Evolutionary conservation across 2,888 invertebrate genomes (phyloP).

Genomic region (Synanthedon myopaeformis): DNA sequence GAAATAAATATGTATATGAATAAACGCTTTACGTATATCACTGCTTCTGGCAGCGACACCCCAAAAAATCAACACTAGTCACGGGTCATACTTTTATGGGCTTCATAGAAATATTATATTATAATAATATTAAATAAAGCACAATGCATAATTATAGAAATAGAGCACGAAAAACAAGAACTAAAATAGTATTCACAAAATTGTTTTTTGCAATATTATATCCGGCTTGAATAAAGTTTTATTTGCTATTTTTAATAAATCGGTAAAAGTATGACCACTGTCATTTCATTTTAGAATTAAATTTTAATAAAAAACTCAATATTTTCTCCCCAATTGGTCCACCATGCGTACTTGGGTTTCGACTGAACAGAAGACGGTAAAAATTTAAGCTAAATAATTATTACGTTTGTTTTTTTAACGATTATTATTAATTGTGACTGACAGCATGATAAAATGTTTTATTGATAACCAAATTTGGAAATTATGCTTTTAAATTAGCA

Average conservation of each 20-base stretch:
- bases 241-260: too few species aligned
- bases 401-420: constrained; percentile 30
- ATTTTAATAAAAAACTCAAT: not conserved
- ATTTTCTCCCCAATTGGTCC: constrained; percentile 40
- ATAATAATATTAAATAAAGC: too few species aligned
- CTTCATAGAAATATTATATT: too few species aligned
- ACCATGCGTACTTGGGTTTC: constrained; percentile 55
- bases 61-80: not conserved
- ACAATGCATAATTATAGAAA: too few species aligned
- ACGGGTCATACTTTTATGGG: constrained; percentile 14
- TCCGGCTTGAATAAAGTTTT: too few species aligned
- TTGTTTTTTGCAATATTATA: too few species aligned
- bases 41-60: constrained; percentile 26
- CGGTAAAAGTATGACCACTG: too few species aligned
- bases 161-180: too few species aligned
- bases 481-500: constrained; percentile 48
- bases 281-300: too few species aligned
- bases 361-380: constrained; percentile 68
- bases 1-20: too few species aligned
- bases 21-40: not conserved
- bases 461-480: constrained; percentile 37
- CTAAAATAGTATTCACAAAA: too few species aligned
- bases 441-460: constrained; percentile 55
- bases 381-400: constrained; percentile 42
- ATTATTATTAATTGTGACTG: constrained; percentile 55